These are phyloP conservation scores for Cephus nigrinus DNA, from an alignment of 2,888 invertebrate genomes.

Conservation along the genomic window DNA sequence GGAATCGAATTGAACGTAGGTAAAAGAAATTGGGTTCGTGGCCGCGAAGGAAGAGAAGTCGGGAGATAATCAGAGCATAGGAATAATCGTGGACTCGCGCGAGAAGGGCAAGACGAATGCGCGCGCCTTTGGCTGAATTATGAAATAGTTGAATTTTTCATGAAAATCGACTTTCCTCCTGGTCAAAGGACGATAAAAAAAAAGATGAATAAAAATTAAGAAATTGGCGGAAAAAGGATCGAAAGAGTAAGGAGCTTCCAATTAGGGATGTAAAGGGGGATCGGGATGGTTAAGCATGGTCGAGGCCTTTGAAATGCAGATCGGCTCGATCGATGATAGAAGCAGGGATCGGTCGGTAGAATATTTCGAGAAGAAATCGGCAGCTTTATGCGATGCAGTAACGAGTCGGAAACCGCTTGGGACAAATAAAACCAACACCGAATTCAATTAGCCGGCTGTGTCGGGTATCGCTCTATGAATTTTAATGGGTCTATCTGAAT, in stretches of 20 bases:
- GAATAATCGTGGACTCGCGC: neutral
- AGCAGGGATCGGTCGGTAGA: neutral
- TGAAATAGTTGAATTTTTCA: neutral
- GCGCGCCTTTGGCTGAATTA: neutral
- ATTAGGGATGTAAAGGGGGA: neutral
- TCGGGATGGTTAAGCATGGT: neutral
- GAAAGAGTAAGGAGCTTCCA: neutral
- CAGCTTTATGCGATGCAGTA: neutral
- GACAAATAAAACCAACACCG: neutral
- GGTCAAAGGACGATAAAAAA: neutral
- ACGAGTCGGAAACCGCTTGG: neutral
- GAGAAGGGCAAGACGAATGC: neutral
- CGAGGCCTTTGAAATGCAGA: constrained; percentile 40
- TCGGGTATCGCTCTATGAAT: constrained; percentile 37
- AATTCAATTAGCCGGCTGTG: constrained; percentile 38
- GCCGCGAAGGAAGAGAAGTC: neutral
- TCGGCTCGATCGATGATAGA: constrained; percentile 37
- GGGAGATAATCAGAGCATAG: neutral
- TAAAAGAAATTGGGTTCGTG: neutral
- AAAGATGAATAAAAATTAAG: neutral
- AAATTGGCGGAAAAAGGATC: neutral
- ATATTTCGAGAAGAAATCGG: neutral
- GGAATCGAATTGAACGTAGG: neutral
- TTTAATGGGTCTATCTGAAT: constrained; percentile 38
- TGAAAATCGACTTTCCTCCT: neutral